phyloP scores from a whole-genome alignment of 64 coral and sea anemone species.

The Cladopsammia gracilis region DNA sequence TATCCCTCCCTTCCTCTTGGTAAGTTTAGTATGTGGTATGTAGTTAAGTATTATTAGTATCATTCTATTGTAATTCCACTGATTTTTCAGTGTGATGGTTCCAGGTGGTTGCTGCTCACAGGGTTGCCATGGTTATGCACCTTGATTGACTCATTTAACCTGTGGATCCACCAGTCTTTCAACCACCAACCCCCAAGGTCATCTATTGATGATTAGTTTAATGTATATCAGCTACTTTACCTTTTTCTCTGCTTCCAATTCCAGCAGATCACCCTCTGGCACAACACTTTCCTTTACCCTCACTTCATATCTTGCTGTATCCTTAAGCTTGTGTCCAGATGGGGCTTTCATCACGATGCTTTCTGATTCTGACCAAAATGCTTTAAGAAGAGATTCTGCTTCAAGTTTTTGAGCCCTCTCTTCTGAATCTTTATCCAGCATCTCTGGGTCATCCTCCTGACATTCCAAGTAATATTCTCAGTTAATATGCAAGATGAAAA shows the following conservation, averaged over 20 bases:
- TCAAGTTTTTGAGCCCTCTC: conserved; percentile 49
- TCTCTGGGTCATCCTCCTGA: conserved; percentile 51
- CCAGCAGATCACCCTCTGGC: conserved; percentile 58
- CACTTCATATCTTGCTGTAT: conserved; percentile 91
- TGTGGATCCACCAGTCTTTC: no score
- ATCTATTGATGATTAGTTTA: no score
- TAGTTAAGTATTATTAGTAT: no score
- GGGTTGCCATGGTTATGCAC: no score
- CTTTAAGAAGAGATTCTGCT: conserved; percentile 49
- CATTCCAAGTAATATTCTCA: background rate
- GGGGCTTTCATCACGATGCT: conserved; percentile 79
- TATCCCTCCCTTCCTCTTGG: no score
- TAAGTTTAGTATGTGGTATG: no score
- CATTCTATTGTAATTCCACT: no score
- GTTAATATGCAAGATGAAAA: no score
- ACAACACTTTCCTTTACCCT: conserved; percentile 73
- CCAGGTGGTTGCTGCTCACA: no score
- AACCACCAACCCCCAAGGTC: no score
- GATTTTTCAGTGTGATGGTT: no score
- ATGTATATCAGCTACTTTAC: conserved; percentile 63
- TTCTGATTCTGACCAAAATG: conserved; percentile 87
- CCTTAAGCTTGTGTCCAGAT: conserved; percentile 95
- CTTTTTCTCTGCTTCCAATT: conserved; percentile 85
- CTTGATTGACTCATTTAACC: no score
- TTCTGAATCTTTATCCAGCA: conserved; percentile 68